These are phyloP conservation scores for Chaenogobius annularis DNA, from an alignment of 2,113 vertebrate genomes.

Conservation along the genomic window DNA sequence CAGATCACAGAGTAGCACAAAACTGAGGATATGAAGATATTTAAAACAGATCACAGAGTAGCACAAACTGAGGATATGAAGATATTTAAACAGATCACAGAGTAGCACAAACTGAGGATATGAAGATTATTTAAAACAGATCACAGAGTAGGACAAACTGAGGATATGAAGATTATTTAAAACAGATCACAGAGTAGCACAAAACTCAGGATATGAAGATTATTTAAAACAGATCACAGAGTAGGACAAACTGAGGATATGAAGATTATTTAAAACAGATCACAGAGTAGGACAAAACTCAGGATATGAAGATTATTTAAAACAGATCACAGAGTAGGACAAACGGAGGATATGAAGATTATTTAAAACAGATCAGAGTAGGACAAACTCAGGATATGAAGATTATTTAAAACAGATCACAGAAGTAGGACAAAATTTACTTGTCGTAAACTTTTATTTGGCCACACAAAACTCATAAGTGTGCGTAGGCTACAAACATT, in stretches of 20 bases:
- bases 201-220: neutral
- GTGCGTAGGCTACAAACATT: constrained; percentile 2
- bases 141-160: neutral
- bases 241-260: neutral
- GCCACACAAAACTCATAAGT: constrained; percentile 33
- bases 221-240: neutral
- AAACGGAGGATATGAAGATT: neutral
- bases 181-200: too few relatives aligned
- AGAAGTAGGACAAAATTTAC: neutral
- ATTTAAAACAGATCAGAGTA: neutral
- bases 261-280: neutral
- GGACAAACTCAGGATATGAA: too few relatives aligned
- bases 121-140: neutral
- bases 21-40: too few relatives aligned
- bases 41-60: neutral
- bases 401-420: neutral
- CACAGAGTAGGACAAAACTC: neutral
- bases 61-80: neutral
- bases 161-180: too few relatives aligned
- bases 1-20: too few relatives aligned
- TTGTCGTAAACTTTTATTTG: constrained; percentile 58
- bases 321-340: neutral
- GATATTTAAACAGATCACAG: neutral
- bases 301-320: too few relatives aligned
- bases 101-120: neutral